Evolutionary conservation across 2,888 invertebrate species (phyloP), one percentile per base, ranked within the genome.

Genomic region (Xylophagus ater): DNA sequence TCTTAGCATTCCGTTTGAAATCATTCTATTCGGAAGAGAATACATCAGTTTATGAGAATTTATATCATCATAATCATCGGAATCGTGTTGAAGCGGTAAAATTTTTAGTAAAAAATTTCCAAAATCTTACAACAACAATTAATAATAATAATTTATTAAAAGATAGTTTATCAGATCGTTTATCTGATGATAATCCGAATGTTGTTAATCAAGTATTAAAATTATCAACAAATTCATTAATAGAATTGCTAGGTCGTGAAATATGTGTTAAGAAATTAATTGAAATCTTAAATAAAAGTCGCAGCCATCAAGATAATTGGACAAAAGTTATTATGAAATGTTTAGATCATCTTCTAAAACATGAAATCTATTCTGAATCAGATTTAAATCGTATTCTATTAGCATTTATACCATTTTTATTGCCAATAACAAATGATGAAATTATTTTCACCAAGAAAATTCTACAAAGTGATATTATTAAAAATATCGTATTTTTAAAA

Each of bases 21-120:
- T 66, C 72, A 0, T 64, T 68, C 1, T 71, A 72, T 43, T 67
- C 67, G 54, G 60, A 71, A 9, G 68, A 68, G 33, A 67, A 67
- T 1, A 67, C 65, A 24, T 68, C 72, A 37, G 65, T 81, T 1
- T 76, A 80, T 50, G 74, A 81, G 54, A 78, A 78, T 47, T 60
- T 89, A 1, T 81, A 84, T 51, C 84, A 90, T 58, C 67, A 76
- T 0, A 78, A 74, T 51, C 59, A 77, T 0, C 62, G 72, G 32
- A 67, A 82, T 37, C 71, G 90, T 46, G 62, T 73, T 3, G 67
- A 73, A 51, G 85, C 84, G 0, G 66, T 88, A 0, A 68, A 74
- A 47, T 73, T 73, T 46, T 62, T 89, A 8, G 61, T 73, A 0
- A 67, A 72, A 42, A 70, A 74, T 45, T 71, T 69, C 47, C 50